phyloP scores from a whole-genome alignment of 1,140 invertebrate species.

The Sminthurides bifidus region DNA sequence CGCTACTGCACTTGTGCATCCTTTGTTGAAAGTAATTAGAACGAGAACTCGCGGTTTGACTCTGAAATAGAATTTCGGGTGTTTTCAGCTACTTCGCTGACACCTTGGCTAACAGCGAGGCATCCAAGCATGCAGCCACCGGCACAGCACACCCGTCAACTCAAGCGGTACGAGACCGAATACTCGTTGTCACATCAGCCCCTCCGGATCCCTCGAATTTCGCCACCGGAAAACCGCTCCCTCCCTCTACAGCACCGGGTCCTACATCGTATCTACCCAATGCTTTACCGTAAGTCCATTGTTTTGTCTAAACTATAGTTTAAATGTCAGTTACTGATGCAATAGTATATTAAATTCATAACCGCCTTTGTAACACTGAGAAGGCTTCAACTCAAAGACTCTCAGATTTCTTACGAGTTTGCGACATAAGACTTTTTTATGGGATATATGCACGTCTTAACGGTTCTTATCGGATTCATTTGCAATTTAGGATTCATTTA shows the following conservation, averaged over 20 bases:
- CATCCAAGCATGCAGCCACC: slow-evolving; percentile 33
- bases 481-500: no score
- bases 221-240: slow-evolving; percentile 2
- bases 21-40: background rate
- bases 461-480: no score
- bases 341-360: no score
- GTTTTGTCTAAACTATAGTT: no score
- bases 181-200: slow-evolving; percentile 26
- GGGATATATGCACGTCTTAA: no score
- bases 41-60: background rate
- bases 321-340: no score
- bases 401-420: no score
- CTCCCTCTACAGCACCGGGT: slow-evolving; percentile 11
- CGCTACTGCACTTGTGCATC: background rate
- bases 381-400: no score
- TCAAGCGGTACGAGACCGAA: slow-evolving; percentile 38
- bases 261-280: slow-evolving; percentile 12
- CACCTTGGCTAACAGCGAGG: slow-evolving; percentile 45
- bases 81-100: slow-evolving; percentile 44
- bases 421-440: no score
- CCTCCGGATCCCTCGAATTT: slow-evolving; percentile 5
- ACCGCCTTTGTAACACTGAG: no score
- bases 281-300: slow-evolving; percentile 23
- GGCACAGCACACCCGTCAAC: slow-evolving; percentile 34
- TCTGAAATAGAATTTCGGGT: slow-evolving; percentile 4